Percentiles rank a stretch among this genome's conserved stretches.
Evolutionary conservation across 2,888 invertebrate genomes (phyloP).

Genomic region (Latrodectus hesperus): DNA sequence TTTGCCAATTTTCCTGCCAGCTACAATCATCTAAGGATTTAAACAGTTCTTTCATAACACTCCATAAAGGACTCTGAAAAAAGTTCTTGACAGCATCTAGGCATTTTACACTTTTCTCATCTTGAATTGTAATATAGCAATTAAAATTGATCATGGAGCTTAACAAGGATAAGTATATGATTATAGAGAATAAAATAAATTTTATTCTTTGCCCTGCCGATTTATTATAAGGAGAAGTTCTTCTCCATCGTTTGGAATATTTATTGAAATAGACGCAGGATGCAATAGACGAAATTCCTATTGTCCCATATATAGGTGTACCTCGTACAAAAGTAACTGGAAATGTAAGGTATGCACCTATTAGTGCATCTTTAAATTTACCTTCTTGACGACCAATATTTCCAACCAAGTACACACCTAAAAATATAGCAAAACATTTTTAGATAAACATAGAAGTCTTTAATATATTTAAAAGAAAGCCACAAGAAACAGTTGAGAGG

Average conservation of each 20-base stretch:
- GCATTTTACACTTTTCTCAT: constrained; percentile 86
- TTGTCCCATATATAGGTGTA: too few relatives aligned
- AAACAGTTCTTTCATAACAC: constrained; percentile 83
- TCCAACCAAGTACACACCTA: constrained; percentile 92
- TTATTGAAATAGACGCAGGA: constrained; percentile 84
- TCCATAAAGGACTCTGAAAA: constrained; percentile 89
- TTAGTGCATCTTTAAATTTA: constrained; percentile 81
- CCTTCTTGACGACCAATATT: constrained; percentile 91
- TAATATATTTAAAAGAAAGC: background rate
- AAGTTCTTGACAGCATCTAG: constrained; percentile 92
- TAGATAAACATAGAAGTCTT: background rate
- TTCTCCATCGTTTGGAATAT: constrained; percentile 86
- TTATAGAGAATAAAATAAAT: constrained; percentile 80
- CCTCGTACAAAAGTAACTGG: constrained; percentile 78
- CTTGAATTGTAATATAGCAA: constrained; percentile 87
- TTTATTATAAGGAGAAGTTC: constrained; percentile 79
- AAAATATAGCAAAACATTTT: background rate
- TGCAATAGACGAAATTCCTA: constrained; percentile 72
- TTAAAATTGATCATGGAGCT: constrained; percentile 89
- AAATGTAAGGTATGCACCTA: constrained; percentile 83
- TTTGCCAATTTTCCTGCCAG: constrained; percentile 90
- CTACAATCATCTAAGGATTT: constrained; percentile 88
- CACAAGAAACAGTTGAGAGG: too few relatives aligned
- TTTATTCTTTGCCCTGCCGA: constrained; percentile 78
- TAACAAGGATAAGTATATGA: constrained; percentile 84